Evolutionary conservation across 2,888 invertebrate genomes (phyloP), one percentile per base, ranked within the genome.

Genomic region (Trachelus stipa): DNA sequence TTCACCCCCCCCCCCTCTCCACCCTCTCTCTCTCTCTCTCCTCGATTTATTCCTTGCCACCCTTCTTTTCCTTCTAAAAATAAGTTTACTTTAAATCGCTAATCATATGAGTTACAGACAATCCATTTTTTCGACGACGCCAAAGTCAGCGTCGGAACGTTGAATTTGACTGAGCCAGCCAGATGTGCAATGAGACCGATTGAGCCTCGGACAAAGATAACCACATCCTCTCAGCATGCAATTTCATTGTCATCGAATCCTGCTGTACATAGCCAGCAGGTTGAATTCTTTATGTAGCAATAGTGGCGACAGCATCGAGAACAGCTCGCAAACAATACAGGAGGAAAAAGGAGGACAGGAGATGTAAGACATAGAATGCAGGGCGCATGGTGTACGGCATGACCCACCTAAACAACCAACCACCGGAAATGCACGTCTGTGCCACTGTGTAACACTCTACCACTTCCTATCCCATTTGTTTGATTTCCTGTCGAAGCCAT

Each of bases 231-330:
- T 34, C 9, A 6, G 71, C 71, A 71, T 34, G 71, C 71, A 71
- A 71, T 33, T 71, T 71, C 71, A 71, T 71, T 71, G 71, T 71
- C 71, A 56, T 56, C 56, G 56, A 23, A 56, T 56, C 56, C 56
- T 56, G 56, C 56, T 56, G 56, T 56, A 56, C 56, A 56, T 56
- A 56, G 56, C 56, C 56, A 15, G 23, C 56, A 56, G 56, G 56
- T 23, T 56, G 23, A 56, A 23, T 56, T 56, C 56, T 56, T 56
- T 56, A 9, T 23, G 56, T 23, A 23, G 56, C 56, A 56, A 9
- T 56, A 56, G 56, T 56, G 56, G 56, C 23, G 9, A 56, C 56
- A 23, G 9, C 56, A 56, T 6, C 56, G 56, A 56, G 56, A 56
- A 9, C 23, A 23, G 56, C 23, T 56, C 23, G 23, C 23, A 23